A percentile compares a stretch with the other conserved stretches of the same genome.
Evolutionary conservation across 2,797 vertebrate species (phyloP).

Genomic region (Taenioides sp.): DNA sequence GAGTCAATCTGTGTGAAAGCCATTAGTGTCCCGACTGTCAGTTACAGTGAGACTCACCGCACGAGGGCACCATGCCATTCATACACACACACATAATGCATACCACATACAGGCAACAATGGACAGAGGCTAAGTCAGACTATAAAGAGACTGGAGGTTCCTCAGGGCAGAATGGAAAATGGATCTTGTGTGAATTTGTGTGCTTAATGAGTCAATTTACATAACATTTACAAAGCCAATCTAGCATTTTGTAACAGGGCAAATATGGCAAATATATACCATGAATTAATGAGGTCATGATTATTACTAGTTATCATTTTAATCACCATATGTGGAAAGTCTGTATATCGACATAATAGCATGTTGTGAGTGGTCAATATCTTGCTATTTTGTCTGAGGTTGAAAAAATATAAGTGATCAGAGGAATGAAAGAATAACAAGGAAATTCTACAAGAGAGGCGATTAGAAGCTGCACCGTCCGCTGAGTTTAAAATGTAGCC

Average conservation of each 20-base stretch:
- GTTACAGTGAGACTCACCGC: slow-evolving; percentile 62
- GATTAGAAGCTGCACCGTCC: slow-evolving; percentile 47
- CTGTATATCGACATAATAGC: slow-evolving; percentile 79
- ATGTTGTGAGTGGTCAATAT: slow-evolving; percentile 80
- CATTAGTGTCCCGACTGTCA: slow-evolving; percentile 71
- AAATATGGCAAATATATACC: slow-evolving; percentile 4
- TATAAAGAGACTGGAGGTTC: slow-evolving; percentile 23
- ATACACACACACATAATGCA: slow-evolving; percentile 3
- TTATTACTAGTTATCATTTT: slow-evolving; percentile 41
- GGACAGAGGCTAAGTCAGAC: slow-evolving; percentile 21
- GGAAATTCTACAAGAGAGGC: slow-evolving; percentile 54
- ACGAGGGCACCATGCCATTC: slow-evolving; percentile 53
- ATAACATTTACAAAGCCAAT: slow-evolving; percentile 13
- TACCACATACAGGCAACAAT: slow-evolving; percentile 26
- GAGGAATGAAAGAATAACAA: slow-evolving; percentile 3
- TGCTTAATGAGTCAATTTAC: slow-evolving; percentile 15
- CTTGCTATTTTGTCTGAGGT: slow-evolving; percentile 57
- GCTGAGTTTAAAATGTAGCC: neutral
- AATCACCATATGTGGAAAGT: slow-evolving; percentile 69
- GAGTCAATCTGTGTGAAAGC: slow-evolving; percentile 72
- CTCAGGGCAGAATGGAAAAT: slow-evolving; percentile 31
- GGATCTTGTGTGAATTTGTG: slow-evolving; percentile 14
- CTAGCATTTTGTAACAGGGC: slow-evolving; percentile 13
- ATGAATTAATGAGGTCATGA: slow-evolving; percentile 13
- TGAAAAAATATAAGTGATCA: slow-evolving; percentile 10